Evolutionary conservation across 2,113 vertebrate genomes (phyloP), one percentile per base, ranked within the genome.

Genomic region (Carlito syrichta): DNA sequence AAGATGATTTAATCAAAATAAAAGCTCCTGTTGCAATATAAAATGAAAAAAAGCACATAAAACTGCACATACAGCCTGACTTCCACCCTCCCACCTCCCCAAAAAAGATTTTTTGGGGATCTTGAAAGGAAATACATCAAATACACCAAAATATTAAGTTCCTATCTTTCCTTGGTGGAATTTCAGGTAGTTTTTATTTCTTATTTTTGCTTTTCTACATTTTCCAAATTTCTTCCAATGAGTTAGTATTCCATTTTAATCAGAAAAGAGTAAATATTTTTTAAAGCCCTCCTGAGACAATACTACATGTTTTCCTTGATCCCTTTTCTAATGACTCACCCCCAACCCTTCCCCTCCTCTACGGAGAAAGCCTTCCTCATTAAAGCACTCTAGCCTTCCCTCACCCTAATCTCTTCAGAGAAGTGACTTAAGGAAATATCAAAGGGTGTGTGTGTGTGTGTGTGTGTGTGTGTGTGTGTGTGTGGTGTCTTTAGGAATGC

Each of bases 341-440:
- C 35, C 60, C 85, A 60, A 1, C 63, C 74, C 60, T 58, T 50
- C 30, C 27, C 2, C 86, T 83, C 79, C 27, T 27, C 62, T 12
- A 8, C 2, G 81, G 94, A 86, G 84, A 96, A 93, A 95, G 35
- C 66, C 94, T 96, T 63, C 89, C 94, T 98, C 93, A 94, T 97
- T 97, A 96, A 93, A 86, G 45, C 19, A 11, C 45, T 71, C 62
- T 27, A 38, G 71, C 62, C 74, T 85, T 91, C 94, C 89, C 74
- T 89, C 77, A 91, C 71, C 86, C 74, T 89, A 85, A 14, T 11
- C n/a, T 69, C 82, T 88, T 86, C 89, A 92, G 88, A 95, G 96
- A 87, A 82, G 68, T 68, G 8, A 93, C 95, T 94, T 96, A 82
- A 91, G 89, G 89, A 93, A 91, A 91, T 85, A 97, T 96, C 97